Percentiles rank a stretch among this genome's conserved stretches.
Conservation (phyloP, 2,797 vertebrate genomes). For the Heteromormyrus szaboi region DNA sequence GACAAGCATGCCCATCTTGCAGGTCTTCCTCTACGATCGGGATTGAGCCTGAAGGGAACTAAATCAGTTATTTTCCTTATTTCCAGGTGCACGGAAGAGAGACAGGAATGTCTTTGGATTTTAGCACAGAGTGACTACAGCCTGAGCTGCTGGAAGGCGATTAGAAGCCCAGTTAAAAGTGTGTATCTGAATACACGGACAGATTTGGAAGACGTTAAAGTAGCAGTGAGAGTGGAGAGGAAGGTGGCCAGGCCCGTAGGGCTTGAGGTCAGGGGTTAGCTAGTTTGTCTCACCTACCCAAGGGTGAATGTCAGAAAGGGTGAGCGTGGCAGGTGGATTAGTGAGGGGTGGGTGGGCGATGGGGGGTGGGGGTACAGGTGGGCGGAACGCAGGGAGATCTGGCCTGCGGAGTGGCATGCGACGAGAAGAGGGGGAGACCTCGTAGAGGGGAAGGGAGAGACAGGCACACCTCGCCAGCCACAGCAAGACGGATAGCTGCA, state of each 20-base stretch:
- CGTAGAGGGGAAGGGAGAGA: neutral
- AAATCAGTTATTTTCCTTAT: neutral
- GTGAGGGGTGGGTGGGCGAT: neutral
- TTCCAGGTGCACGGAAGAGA: neutral
- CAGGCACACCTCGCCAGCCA: neutral
- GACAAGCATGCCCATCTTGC: neutral
- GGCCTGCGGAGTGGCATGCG: neutral
- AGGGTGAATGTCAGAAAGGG: neutral
- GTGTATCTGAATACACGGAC: neutral
- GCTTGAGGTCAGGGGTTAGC: neutral
- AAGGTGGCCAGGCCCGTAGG: neutral
- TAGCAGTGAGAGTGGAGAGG: neutral
- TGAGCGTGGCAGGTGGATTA: neutral
- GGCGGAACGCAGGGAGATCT: neutral
- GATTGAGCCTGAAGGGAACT: neutral
- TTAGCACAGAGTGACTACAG: neutral
- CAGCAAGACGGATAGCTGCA: conserved; percentile 2
- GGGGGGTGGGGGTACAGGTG: neutral
- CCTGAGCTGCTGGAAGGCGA: neutral
- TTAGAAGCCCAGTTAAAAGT: neutral
- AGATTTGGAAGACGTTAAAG: neutral
- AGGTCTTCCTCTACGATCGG: neutral
- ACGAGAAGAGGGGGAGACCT: neutral
- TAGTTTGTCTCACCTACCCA: neutral
- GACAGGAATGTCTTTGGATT: neutral